Evolutionary conservation across 2,797 vertebrate genomes (phyloP).

Genomic region (Crenichthys baileyi): DNA sequence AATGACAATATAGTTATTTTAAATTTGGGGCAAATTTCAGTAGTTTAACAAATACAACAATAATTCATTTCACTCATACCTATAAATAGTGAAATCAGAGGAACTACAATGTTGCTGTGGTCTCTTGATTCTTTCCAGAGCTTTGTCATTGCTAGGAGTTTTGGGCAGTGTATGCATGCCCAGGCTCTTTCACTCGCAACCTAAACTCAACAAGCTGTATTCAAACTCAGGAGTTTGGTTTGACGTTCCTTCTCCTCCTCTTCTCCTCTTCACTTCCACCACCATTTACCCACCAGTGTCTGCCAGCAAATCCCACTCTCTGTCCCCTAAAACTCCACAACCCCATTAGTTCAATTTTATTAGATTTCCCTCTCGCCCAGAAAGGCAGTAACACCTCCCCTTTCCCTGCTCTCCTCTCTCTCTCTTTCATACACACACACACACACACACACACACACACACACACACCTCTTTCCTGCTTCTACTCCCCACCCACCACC

Average conservation of each 20-base stretch:
- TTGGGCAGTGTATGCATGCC: slow-evolving; percentile 78
- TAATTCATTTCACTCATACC: neutral
- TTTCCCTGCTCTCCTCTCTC: slow-evolving; percentile 14
- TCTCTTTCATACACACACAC: slow-evolving; percentile 21
- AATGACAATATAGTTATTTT: neutral
- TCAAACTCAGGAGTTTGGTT: slow-evolving; percentile 80
- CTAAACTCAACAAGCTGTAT: slow-evolving; percentile 81
- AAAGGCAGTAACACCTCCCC: slow-evolving; percentile 74
- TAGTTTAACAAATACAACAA: neutral
- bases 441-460: slow-evolving; percentile 41
- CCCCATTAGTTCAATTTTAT: slow-evolving; percentile 82
- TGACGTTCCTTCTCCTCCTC: slow-evolving; percentile 30
- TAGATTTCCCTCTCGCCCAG: slow-evolving; percentile 81
- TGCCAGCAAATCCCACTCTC: slow-evolving; percentile 70
- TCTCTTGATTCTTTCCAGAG: neutral
- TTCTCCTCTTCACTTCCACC: slow-evolving; percentile 75
- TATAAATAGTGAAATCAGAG: neutral
- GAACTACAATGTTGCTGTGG: neutral
- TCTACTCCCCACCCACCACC: slow-evolving; percentile 19
- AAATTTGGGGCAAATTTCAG: neutral
- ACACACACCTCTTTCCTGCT: slow-evolving; percentile 55
- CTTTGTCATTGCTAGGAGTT: slow-evolving; percentile 81
- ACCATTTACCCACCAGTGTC: slow-evolving; percentile 66
- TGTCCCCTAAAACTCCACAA: slow-evolving; percentile 75
- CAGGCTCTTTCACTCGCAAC: slow-evolving; percentile 56